A percentile compares a stretch with the other conserved stretches of the same genome.
phyloP scores from a whole-genome alignment of 2,888 invertebrate genomes.

The Hylaea fasciaria region DNA sequence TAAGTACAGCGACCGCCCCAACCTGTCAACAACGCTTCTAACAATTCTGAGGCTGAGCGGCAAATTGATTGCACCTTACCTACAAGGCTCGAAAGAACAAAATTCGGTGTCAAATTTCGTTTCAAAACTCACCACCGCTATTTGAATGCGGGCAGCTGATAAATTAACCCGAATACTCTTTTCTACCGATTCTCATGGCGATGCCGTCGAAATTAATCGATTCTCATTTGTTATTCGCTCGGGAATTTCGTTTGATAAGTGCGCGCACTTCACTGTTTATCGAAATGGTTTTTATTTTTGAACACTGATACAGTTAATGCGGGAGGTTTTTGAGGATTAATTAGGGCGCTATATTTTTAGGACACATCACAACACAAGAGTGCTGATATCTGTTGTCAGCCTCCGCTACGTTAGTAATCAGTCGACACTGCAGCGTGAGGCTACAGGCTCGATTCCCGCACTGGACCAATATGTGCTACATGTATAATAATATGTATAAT shows the following conservation, averaged over 20 bases:
- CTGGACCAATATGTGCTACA: too few relatives aligned
- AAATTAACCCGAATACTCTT: constrained; percentile 22
- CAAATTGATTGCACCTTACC: constrained; percentile 8
- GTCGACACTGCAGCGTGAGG: too few relatives aligned
- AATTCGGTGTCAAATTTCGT: neutral
- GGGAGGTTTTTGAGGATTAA: constrained; percentile 13
- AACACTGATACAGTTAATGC: constrained; percentile 19
- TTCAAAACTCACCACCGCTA: neutral
- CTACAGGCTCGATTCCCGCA: too few relatives aligned
- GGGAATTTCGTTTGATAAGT: constrained; percentile 40
- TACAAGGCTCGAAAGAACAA: constrained; percentile 6
- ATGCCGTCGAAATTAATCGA: constrained; percentile 58
- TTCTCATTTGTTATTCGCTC: constrained; percentile 55
- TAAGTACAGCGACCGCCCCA: constrained; percentile 4
- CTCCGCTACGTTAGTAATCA: too few relatives aligned
- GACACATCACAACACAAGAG: neutral
- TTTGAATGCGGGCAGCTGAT: neutral
- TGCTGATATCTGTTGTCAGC: too few relatives aligned
- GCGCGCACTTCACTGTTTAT: constrained; percentile 31
- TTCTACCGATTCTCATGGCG: constrained; percentile 53
- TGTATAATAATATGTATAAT: too few relatives aligned
- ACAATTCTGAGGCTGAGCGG: neutral
- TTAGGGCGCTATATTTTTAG: constrained; percentile 7
- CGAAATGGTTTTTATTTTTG: constrained; percentile 21
- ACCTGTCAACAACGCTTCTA: constrained; percentile 2